These are phyloP conservation scores for Cyprinodon variegatus DNA, from an alignment of 2,113 vertebrate genomes.

Conservation along the genomic window DNA sequence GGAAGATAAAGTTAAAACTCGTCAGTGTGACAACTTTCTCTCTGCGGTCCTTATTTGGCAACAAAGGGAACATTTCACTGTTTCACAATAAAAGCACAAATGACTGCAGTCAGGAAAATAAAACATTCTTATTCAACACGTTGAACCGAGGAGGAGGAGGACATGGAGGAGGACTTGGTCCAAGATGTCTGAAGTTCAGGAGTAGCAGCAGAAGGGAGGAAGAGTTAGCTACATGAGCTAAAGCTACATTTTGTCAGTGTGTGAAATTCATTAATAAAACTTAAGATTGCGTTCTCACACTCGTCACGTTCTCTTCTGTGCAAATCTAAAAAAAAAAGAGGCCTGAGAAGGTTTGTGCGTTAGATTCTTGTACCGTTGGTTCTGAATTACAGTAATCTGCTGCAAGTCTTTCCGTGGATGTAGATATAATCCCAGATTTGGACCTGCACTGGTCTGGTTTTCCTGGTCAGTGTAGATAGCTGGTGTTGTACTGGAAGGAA, in stretches of 20 bases:
- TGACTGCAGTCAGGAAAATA: constrained; percentile 37
- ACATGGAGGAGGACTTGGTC: constrained; percentile 31
- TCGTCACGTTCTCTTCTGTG: constrained; percentile 43
- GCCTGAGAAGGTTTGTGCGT: constrained; percentile 9
- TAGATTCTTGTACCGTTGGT: constrained; percentile 22
- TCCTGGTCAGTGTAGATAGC: constrained; percentile 68
- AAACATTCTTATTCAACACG: constrained; percentile 44
- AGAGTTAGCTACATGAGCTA: constrained; percentile 38
- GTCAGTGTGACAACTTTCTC: constrained; percentile 54
- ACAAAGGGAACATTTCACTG: constrained; percentile 45
- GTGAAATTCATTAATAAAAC: constrained; percentile 28
- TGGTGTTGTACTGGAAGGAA: constrained; percentile 88
- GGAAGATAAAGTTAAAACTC: constrained; percentile 16
- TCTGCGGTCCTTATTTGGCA: constrained; percentile 55
- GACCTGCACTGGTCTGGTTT: background rate
- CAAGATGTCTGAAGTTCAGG: constrained; percentile 47
- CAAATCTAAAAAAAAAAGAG: constrained; percentile 35
- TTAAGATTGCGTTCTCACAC: constrained; percentile 6
- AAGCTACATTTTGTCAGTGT: constrained; percentile 48
- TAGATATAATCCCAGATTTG: background rate
- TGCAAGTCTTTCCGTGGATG: background rate
- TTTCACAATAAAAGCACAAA: constrained; percentile 28
- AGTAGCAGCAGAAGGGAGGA: constrained; percentile 66
- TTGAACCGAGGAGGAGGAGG: constrained; percentile 41
- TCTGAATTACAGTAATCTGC: constrained; percentile 3